Evolutionary conservation across 35 echinoderm and acorn worm genomes (phyloP).

Genomic region (Stichopus chloronotus): DNA sequence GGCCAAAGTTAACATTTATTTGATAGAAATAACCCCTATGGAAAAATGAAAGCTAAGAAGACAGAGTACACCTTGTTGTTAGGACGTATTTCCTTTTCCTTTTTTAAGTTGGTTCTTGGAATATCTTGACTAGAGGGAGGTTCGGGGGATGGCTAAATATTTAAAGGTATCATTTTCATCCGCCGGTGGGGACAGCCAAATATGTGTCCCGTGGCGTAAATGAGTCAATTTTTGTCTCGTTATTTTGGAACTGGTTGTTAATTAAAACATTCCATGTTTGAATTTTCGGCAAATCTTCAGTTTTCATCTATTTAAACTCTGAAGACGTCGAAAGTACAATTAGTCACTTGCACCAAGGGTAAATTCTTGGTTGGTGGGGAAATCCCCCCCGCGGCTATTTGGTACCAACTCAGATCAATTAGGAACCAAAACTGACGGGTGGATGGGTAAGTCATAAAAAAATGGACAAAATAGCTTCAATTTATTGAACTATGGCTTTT

Average conservation of each 20-base stretch:
- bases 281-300: constrained; percentile 14
- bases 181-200: constrained; percentile 47
- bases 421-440: background rate
- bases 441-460: background rate
- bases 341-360: constrained; percentile 21
- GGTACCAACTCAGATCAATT: constrained; percentile 34
- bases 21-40: constrained; percentile 52
- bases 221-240: constrained; percentile 52
- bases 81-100: constrained; percentile 6
- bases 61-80: constrained; percentile 15
- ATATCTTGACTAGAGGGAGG: constrained; percentile 27
- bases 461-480: background rate
- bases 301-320: constrained; percentile 6
- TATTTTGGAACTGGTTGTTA: constrained; percentile 45
- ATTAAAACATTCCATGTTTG: constrained; percentile 58
- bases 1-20: constrained; percentile 56
- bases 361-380: background rate
- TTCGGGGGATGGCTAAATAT: constrained; percentile 29
- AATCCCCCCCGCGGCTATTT: constrained; percentile 24
- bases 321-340: background rate
- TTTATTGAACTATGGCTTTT: background rate
- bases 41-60: constrained; percentile 42
- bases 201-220: constrained; percentile 45
- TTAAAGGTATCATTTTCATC: constrained; percentile 59
- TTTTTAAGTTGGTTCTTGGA: constrained; percentile 11